These are phyloP conservation scores for Mnemiopsis leidyi DNA, from an alignment of 37 sponge, comb jelly and placozoan species.

Conservation along the genomic window DNA sequence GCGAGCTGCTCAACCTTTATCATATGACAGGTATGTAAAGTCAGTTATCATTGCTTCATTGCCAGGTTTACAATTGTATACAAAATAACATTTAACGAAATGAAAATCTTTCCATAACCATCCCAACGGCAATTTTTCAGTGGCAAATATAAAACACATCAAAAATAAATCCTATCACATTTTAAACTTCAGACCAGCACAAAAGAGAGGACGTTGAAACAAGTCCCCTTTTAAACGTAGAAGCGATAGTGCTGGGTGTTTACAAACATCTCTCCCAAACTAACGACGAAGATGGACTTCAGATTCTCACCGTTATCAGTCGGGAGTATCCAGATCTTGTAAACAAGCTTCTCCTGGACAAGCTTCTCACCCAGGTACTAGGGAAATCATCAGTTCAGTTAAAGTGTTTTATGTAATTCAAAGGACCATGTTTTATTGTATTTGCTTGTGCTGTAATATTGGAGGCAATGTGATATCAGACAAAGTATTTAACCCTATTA, in stretches of 20 bases:
- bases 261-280: not conserved
- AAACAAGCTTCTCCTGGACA: not conserved
- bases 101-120: too few species aligned
- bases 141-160: too few species aligned
- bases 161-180: too few species aligned
- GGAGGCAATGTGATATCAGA: too few species aligned
- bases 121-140: too few species aligned
- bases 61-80: too few species aligned
- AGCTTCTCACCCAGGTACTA: not conserved
- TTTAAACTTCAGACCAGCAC: not conserved
- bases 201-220: not conserved
- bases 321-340: not conserved
- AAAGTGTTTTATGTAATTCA: not conserved
- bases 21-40: not conserved
- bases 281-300: not conserved
- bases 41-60: not conserved
- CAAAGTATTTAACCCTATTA: too few species aligned
- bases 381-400: not conserved
- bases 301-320: slow-evolving; percentile 27
- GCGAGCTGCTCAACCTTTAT: not conserved
- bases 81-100: too few species aligned
- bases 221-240: not conserved
- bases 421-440: too few species aligned
- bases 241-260: not conserved
- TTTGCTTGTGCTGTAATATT: too few species aligned